Evolutionary conservation across 2,888 invertebrate genomes (phyloP), one percentile per base, ranked within the genome.

Genomic region (Belgica antarctica): DNA sequence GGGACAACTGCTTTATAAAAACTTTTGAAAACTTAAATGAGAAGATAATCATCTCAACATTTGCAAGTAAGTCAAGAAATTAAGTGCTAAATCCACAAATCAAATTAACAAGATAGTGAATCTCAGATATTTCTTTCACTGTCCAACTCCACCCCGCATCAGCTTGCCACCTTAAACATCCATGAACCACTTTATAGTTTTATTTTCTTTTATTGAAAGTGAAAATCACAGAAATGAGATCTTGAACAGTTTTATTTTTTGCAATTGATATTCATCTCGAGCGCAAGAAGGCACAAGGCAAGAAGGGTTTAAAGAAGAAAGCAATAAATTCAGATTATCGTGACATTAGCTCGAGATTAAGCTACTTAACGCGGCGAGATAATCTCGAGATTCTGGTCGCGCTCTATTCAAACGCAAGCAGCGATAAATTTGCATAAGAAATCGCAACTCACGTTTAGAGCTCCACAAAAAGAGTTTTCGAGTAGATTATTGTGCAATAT

Each of bases 401-500:
- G 52, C 52, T 22, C 52, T 7, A 52, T 52, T 52, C 19, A 17
- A 52, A 19, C 22, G 52, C 22, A 12, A n/a, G 22, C 52, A 52
- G 52, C 22, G 12, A 52, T n/a, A 17, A 52, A 52, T 52, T 52
- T 52, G 52, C 52, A 52, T 52, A 52, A 52, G 52, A 52, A 52
- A 52, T 52, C 52, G 52, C 19, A 52, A 52, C 52, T 52, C 52
- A 52, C 52, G 52, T 52, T 52, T 52, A 22, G 22, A 12, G 12
- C 34, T 34, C 41, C 41, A 15, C 15, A 41, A 41, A 41, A 52
- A n/a, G 12, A 4, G 52, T 22, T 52, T n/a, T 52, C 52, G 22
- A 52, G 52, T 17, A 19, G 52, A 52, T 52, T 19, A 19, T 65
- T 65, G 65, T 65, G 65, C 65, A 65, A 46, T 65, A 65, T 65